phyloP scores from a whole-genome alignment of 2,797 vertebrate genomes.

The Leptodactylus fallax region DNA sequence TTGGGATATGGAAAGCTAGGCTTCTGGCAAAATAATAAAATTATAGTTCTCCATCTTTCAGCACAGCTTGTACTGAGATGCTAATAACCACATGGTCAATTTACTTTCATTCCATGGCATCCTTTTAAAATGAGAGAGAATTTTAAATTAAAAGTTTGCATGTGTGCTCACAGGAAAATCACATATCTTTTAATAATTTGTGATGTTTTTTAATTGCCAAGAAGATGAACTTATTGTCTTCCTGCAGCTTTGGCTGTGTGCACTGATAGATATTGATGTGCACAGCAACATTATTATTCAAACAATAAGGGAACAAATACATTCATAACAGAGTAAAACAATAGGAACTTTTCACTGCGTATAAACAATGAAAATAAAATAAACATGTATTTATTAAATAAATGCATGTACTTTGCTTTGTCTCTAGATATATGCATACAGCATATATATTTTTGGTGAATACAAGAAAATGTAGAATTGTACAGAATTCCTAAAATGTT shows the following conservation, averaged over 20 bases:
- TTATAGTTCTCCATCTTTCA: constrained; percentile 45
- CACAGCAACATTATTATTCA: not conserved
- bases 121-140: constrained; percentile 33
- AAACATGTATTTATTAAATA: not conserved
- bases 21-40: constrained; percentile 51
- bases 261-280: not conserved
- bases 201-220: constrained; percentile 31
- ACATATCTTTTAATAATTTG: constrained; percentile 24
- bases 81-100: constrained; percentile 50
- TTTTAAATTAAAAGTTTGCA: constrained; percentile 51
- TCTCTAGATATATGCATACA: not conserved
- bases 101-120: constrained; percentile 41
- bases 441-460: not conserved
- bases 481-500: not conserved
- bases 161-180: constrained; percentile 10
- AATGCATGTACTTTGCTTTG: not conserved
- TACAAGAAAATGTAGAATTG: not conserved
- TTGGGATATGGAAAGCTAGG: constrained; percentile 7
- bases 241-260: not conserved
- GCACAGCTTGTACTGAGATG: constrained; percentile 55
- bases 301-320: not conserved
- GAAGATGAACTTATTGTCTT: constrained; percentile 2
- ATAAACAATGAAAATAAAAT: not conserved
- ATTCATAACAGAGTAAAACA: not conserved
- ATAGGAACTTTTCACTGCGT: too few species aligned